Percentiles rank a stretch among this genome's conserved stretches.
Evolutionary conservation across 1,140 invertebrate genomes (phyloP).

Genomic region (Chionoecetes opilio): DNA sequence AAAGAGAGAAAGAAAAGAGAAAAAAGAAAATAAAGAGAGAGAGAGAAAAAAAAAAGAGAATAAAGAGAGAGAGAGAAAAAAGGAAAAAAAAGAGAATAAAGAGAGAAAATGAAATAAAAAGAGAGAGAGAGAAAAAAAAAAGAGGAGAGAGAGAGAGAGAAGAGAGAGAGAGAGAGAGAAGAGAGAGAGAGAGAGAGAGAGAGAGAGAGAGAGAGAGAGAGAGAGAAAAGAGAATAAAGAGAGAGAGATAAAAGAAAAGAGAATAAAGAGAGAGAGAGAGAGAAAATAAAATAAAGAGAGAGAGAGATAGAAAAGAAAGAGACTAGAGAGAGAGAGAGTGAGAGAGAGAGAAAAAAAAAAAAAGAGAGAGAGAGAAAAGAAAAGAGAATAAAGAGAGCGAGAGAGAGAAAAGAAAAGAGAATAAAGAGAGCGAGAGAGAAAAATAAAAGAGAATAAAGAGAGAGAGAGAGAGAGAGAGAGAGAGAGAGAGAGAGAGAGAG

Average conservation of each 20-base stretch:
- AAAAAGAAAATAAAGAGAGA: neutral
- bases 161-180: neutral
- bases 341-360: neutral
- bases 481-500: neutral
- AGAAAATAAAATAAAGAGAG: neutral
- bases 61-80: constrained; percentile 5
- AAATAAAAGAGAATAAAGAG: no score
- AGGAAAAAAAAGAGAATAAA: neutral
- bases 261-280: neutral
- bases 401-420: neutral
- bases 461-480: neutral
- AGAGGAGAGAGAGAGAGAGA: neutral
- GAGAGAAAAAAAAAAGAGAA: neutral
- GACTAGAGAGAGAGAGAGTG: neutral
- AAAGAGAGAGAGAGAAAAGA: neutral
- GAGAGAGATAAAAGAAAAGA: no score
- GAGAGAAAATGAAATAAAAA: neutral
- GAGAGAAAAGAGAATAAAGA: neutral
- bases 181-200: constrained; percentile 29
- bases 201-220: neutral
- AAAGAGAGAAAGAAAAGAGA: constrained; percentile 2
- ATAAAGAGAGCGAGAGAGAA: neutral
- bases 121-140: neutral
- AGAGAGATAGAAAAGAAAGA: no score
- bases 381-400: neutral